Conservation (phyloP, 2,797 vertebrate species). For the Lemur catta region DNA sequence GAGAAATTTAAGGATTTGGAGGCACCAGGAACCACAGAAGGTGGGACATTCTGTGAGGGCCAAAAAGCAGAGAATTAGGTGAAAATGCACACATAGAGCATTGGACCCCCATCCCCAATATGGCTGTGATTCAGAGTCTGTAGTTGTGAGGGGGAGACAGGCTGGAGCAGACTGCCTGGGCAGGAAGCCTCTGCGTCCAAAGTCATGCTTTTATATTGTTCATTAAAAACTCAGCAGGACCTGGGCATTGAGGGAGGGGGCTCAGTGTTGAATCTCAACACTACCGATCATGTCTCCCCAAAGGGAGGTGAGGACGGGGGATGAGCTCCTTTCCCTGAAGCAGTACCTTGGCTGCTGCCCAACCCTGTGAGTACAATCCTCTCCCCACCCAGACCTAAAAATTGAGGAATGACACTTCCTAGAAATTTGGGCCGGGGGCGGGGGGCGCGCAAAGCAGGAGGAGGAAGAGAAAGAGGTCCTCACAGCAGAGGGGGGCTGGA, state of each 20-base stretch:
- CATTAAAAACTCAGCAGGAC: neutral
- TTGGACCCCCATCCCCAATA: neutral
- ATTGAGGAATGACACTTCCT: neutral
- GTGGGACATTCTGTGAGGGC: neutral
- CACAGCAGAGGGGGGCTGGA: neutral
- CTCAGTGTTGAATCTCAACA: neutral
- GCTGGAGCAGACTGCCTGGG: neutral
- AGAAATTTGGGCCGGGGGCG: neutral
- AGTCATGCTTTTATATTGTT: neutral
- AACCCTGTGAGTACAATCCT: neutral
- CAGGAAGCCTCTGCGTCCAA: neutral
- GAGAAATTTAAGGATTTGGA: neutral
- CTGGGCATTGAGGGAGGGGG: neutral
- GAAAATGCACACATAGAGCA: neutral
- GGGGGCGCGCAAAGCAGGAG: too few relatives aligned
- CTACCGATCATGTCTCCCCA: neutral
- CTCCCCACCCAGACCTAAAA: neutral
- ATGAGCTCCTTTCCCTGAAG: neutral
- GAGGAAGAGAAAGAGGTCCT: neutral
- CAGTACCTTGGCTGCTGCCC: neutral
- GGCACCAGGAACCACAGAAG: neutral
- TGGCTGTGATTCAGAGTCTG: neutral
- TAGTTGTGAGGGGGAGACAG: accelerated
- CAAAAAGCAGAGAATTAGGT: neutral
- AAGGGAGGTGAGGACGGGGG: neutral